Evolutionary conservation across 2,113 vertebrate species (phyloP).

Genomic region (Bos indicus): DNA sequence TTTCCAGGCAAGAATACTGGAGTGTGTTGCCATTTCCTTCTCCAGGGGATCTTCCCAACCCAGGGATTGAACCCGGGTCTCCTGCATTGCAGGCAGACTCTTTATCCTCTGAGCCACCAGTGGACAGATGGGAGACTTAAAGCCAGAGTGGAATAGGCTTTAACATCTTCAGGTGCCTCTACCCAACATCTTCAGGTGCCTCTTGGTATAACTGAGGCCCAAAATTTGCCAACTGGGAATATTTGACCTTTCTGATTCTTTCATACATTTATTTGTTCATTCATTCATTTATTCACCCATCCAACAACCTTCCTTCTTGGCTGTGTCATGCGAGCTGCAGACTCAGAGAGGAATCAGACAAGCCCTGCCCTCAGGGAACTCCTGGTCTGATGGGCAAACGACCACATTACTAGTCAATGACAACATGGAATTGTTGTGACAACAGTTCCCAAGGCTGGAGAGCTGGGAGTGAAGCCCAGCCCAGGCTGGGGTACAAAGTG

Average conservation of each 20-base stretch:
- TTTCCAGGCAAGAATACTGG: too few relatives aligned
- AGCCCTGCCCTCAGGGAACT: not conserved
- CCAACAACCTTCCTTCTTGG: not conserved
- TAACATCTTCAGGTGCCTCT: not conserved
- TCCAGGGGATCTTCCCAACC: too few relatives aligned
- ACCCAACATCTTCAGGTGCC: not conserved
- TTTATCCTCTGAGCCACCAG: too few relatives aligned
- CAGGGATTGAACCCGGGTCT: too few relatives aligned
- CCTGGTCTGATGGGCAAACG: not conserved
- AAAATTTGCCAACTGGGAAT: not conserved
- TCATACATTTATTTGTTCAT: not conserved
- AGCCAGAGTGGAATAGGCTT: not conserved
- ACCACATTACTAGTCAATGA: slow-evolving; percentile 11
- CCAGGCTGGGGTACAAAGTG: not conserved
- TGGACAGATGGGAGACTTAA: not conserved
- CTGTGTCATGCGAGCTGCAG: not conserved
- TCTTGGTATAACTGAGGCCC: not conserved
- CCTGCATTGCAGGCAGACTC: too few relatives aligned
- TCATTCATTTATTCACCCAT: not conserved
- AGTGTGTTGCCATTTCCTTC: too few relatives aligned
- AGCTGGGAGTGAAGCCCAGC: not conserved
- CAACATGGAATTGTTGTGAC: not conserved
- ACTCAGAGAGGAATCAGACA: not conserved
- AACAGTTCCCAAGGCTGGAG: not conserved
- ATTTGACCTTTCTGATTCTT: not conserved